These are phyloP conservation scores for Noctua fimbriata DNA, from an alignment of 2,888 invertebrate genomes.

Conservation along the genomic window DNA sequence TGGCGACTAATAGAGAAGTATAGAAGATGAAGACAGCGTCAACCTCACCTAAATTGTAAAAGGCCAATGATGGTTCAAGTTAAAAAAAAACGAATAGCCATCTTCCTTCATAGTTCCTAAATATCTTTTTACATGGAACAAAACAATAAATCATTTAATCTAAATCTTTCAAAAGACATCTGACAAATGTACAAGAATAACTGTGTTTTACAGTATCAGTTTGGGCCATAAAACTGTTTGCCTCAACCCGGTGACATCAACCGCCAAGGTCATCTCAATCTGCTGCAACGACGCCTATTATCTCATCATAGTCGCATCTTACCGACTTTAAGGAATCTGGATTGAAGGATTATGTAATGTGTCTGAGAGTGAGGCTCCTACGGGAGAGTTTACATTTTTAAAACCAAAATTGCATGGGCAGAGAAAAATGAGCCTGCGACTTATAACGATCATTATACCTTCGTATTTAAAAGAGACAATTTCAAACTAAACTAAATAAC, in stretches of 20 bases:
- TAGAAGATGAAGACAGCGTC: not conserved
- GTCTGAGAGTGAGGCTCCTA: conserved; percentile 9
- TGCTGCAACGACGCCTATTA: conserved; percentile 49
- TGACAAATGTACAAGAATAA: conserved; percentile 45
- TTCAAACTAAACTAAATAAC: not conserved
- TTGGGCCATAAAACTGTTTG: conserved; percentile 60
- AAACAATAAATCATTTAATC: conserved; percentile 31
- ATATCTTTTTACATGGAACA: not conserved
- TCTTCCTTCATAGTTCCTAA: not conserved
- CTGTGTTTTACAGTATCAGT: conserved; percentile 38
- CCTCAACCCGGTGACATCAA: conserved; percentile 63
- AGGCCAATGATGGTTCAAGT: not conserved
- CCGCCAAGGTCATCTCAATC: conserved; percentile 60
- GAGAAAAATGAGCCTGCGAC: not conserved
- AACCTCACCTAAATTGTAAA: not conserved
- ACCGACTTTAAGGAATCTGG: conserved; percentile 49
- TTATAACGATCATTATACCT: too few relatives aligned
- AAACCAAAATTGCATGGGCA: not conserved
- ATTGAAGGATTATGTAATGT: conserved; percentile 47
- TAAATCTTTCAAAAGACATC: conserved; percentile 15
- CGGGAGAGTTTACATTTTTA: not conserved
- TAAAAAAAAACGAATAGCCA: not conserved
- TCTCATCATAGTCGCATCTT: conserved; percentile 59
- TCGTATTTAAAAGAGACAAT: too few relatives aligned
- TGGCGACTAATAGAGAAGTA: not conserved